A percentile compares a stretch with the other conserved stretches of the same genome.
Conservation (phyloP, 2,888 invertebrate species). For the Artemia sinica region DNA sequence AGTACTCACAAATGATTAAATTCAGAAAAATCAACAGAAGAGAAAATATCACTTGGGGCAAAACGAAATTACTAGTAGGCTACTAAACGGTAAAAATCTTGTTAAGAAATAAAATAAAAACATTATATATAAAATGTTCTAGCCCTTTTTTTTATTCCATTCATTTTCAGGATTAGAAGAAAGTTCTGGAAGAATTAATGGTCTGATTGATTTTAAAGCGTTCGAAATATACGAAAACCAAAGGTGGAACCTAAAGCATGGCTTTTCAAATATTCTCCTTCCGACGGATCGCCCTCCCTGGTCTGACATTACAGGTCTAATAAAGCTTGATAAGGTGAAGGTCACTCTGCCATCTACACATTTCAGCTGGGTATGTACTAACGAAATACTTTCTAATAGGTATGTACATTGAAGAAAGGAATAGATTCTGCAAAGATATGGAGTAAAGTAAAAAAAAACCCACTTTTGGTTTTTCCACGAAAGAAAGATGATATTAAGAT, state of each 20-base stretch:
- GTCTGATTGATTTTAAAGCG: conserved; percentile 55
- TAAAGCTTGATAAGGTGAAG: conserved; percentile 65
- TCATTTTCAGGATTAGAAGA: conserved; percentile 9
- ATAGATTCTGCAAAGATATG: too few species aligned
- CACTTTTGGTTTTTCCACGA: too few species aligned
- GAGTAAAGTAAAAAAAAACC: too few species aligned
- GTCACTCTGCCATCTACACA: conserved; percentile 65
- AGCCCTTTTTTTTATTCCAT: neutral
- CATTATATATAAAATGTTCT: too few species aligned
- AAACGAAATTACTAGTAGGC: too few species aligned
- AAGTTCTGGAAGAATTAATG: conserved; percentile 19
- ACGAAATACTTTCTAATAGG: neutral
- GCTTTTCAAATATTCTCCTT: conserved; percentile 65
- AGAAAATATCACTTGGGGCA: too few species aligned
- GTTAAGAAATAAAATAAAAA: too few species aligned
- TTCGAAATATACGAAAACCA: conserved; percentile 86
- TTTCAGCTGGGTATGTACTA: conserved; percentile 60
- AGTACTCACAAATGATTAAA: too few species aligned
- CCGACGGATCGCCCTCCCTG: conserved; percentile 70
- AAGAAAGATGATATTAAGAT: too few species aligned
- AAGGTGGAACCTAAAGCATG: conserved; percentile 78
- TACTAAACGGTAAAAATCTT: too few species aligned
- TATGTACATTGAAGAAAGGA: too few species aligned
- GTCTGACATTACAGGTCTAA: conserved; percentile 70
- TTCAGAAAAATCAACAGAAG: too few species aligned